phyloP scores from a whole-genome alignment of 1,140 invertebrate species.

The Bombus soroeensis region DNA sequence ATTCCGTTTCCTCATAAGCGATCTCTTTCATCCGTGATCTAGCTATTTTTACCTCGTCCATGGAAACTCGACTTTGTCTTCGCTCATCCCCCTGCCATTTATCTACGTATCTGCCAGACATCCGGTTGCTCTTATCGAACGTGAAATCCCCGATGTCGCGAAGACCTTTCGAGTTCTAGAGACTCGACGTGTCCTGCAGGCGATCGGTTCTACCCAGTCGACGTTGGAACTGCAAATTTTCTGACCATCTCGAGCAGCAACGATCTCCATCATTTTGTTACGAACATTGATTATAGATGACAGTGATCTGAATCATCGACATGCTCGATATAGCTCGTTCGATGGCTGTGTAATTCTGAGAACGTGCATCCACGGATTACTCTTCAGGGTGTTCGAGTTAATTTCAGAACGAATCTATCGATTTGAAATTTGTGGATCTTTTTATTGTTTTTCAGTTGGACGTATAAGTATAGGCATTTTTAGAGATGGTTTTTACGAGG shows the following conservation, averaged over 20 bases:
- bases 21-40: neutral
- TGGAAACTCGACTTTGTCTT: constrained; percentile 16
- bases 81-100: constrained; percentile 19
- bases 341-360: too few species aligned
- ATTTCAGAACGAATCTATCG: too few species aligned
- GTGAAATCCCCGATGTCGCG: constrained; percentile 5
- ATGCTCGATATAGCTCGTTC: too few species aligned
- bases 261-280: neutral
- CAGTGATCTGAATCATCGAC: neutral
- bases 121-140: constrained; percentile 43
- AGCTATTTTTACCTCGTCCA: constrained; percentile 29
- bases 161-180: neutral
- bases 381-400: too few species aligned
- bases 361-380: too few species aligned
- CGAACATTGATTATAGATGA: neutral
- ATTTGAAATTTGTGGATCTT: too few species aligned
- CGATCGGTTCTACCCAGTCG: neutral
- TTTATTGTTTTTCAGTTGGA: too few species aligned
- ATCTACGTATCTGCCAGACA: constrained; percentile 41
- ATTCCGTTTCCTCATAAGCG: constrained; percentile 1
- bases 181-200: neutral
- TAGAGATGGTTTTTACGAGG: too few species aligned
- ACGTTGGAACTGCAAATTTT: neutral
- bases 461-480: too few species aligned
- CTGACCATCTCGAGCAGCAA: too few species aligned